Base-by-base conservation (phyloP, 2,888 invertebrate genomes). In the Hemaris fuciformis region DNA sequence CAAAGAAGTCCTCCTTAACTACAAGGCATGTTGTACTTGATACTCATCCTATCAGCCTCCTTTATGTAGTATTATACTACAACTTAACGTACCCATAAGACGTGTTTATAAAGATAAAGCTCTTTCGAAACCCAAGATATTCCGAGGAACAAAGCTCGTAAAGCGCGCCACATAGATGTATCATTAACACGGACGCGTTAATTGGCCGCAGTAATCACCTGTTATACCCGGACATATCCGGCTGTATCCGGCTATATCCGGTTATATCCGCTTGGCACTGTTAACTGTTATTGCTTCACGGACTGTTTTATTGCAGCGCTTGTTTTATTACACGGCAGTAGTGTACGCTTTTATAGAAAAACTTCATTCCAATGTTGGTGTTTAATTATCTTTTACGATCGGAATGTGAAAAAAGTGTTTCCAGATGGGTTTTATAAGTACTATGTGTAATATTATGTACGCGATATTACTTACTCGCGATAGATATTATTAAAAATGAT, bases 141-240 rank as follows among this genome's bases (percentile, higher is more conserved):
- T 27, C 18, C 18, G 3, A 53, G 53, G 15, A 53, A 15, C 27
- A 45, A 45, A 31, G 53, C 31, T 53, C 53, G 25, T 53, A 53
- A 53, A 31, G 13, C 10, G 23, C 27, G 27, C 64, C 63, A 67
- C 57, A 62, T 60, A 56, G 62, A 60, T 63, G 62, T 62, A 64
- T 72, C 70, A 73, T 74, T 72, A 72, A 62, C 60, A 59, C 60
- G 58, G 66, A 72, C 65, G 70, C 72, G 75, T 77, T 84, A 83
- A 83, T 82, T 83, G 77, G 72, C 73, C 70, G 57, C 76, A 65
- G 76, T 84, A 84, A 86, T 85, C 77, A 83, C 80, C 79, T 76
- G 79, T 77, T 80, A 77, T 73, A 76, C 72, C 76, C 71, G 68
- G 70, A 63, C 64, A 68, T 70, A 71, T 73, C 73, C 75, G 73